Base-by-base conservation (phyloP, 1,140 invertebrate species). In the Drosophila kikkawai region DNA sequence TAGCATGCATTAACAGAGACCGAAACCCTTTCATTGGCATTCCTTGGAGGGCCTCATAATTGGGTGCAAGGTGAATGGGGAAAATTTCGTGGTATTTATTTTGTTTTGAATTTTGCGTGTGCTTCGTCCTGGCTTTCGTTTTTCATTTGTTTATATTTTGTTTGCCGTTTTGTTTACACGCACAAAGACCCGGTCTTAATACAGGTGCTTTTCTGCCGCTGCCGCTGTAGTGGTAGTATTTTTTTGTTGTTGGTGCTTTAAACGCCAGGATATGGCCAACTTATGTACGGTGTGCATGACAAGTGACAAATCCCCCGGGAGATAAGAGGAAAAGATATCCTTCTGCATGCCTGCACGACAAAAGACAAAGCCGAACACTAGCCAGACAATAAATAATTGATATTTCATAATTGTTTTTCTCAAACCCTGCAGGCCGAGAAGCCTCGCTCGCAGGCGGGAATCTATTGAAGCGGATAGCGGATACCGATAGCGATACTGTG, bases 1-100 rank as follows among this genome's bases (percentile, higher is more conserved):
- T 91, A 91, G 83, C 81, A 91, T 88, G 87, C 77, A 82, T 78
- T 82, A 79, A 70, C 39, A 50, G 57, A 80, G 77, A 61, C 34
- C 4, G 19, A 56, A 77, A 77, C 78, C 80, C 81, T 88, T 86
- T 66, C 61, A 50, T 64, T 67, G 57, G 64, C 48, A 65, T 81
- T 79, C 67, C 50, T 74, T 77, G 60, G 51, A 69, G 60, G 65
- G 44, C 55, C 67, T 73, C 76, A 82, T 87, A 87, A 87, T 79
- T 82, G 82, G 69, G 75, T 79, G 70, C 70, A 45, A 77, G 82
- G 53, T 70, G 74, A 71, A 67, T 44, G 58, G 57, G 41, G 32
- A 39, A 69, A 68, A 57, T 47, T 64, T 37, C 47, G 51, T 51
- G 61, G 42, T 76, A 73, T 74, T 74, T 73, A 73, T 79, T 76